These are phyloP conservation scores for Uloborus plumipes DNA, from an alignment of 2,888 invertebrate genomes.

Conservation along the genomic window DNA sequence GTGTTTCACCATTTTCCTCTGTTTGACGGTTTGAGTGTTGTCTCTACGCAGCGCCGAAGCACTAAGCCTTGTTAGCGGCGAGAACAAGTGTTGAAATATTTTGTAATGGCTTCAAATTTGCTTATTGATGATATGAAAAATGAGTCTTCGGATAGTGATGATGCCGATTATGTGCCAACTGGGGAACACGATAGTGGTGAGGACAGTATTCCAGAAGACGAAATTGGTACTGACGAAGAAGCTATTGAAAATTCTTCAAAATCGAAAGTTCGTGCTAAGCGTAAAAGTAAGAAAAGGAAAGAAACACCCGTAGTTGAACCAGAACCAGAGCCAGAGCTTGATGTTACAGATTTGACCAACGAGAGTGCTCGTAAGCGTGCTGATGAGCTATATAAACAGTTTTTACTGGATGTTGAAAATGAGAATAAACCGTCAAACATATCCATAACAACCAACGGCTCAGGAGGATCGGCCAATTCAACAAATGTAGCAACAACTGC, in stretches of 20 bases:
- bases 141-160: constrained; percentile 38
- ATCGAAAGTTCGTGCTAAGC: neutral
- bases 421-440: too few species aligned
- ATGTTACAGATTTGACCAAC: neutral
- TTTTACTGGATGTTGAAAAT: too few species aligned
- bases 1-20: too few species aligned
- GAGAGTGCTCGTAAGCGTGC: neutral
- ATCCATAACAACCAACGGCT: neutral
- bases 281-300: neutral
- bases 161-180: constrained; percentile 52
- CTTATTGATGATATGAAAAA: constrained; percentile 8
- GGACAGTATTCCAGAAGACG: constrained; percentile 31
- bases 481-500: neutral
- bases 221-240: constrained; percentile 14
- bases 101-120: constrained; percentile 1
- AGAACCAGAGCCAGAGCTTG: neutral
- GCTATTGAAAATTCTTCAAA: neutral
- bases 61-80: too few species aligned
- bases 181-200: neutral
- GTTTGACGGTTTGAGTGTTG: too few species aligned
- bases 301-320: neutral
- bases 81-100: too few species aligned
- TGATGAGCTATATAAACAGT: constrained; percentile 3
- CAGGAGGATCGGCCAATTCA: neutral
- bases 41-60: too few species aligned